These are phyloP conservation scores for Grammomys surdaster DNA, from an alignment of 2,113 vertebrate species.

Conservation along the genomic window DNA sequence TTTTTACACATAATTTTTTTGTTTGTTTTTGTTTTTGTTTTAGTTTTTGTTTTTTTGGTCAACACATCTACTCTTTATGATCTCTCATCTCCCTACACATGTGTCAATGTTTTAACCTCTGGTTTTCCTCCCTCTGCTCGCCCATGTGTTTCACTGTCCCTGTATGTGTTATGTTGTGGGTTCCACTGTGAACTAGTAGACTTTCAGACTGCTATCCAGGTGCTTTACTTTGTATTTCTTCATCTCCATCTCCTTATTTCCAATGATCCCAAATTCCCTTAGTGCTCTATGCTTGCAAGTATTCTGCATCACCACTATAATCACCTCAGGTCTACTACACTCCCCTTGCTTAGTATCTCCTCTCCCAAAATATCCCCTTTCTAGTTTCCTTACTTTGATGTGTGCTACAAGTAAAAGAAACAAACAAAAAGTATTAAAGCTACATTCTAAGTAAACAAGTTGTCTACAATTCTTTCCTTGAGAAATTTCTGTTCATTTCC, in stretches of 20 bases:
- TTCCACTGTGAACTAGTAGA: background rate
- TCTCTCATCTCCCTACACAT: too few relatives aligned
- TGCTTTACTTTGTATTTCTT: background rate
- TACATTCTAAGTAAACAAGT: background rate
- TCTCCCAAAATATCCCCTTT: background rate
- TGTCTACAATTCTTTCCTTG: background rate
- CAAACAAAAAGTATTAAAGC: background rate
- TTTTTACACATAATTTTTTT: background rate
- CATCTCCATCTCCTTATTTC: background rate
- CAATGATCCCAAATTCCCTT: rapidly evolving
- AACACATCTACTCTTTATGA: background rate
- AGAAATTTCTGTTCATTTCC: background rate
- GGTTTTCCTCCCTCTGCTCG: background rate
- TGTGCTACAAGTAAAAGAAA: background rate
- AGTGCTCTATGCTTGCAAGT: background rate
- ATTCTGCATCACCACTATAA: background rate
- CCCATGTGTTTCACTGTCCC: background rate
- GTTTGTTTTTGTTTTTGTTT: too few relatives aligned
- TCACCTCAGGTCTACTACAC: background rate
- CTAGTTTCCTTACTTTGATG: background rate
- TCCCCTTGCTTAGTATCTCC: background rate
- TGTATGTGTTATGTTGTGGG: background rate
- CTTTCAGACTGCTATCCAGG: too few relatives aligned
- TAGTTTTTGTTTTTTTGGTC: background rate
- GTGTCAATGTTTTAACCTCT: background rate